Evolutionary conservation across 2,888 invertebrate species (phyloP).

Genomic region (Physocephala rufipes): DNA sequence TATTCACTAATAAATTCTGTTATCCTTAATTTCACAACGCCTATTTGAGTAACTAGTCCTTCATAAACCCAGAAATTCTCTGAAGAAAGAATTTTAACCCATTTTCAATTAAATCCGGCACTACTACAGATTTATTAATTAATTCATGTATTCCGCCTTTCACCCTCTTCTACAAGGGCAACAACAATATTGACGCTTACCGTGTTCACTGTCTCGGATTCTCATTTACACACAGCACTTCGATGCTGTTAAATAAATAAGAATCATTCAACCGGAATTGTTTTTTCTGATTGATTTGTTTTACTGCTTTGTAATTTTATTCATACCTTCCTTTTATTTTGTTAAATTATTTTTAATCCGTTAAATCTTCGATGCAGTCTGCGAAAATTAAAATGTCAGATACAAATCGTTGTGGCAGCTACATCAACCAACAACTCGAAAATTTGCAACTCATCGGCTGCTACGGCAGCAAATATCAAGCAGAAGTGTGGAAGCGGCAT

Average conservation of each 20-base stretch:
- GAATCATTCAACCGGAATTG: neutral
- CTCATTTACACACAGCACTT: neutral
- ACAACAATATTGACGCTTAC: too few relatives aligned
- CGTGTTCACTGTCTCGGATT: neutral
- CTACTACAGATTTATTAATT: too few relatives aligned
- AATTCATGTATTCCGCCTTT: too few relatives aligned
- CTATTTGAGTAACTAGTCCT: too few relatives aligned
- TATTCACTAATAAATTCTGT: too few relatives aligned
- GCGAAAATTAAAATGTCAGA: constrained; percentile 9
- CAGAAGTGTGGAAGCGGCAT: too few relatives aligned
- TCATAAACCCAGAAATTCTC: too few relatives aligned
- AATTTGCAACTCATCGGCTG: constrained; percentile 11
- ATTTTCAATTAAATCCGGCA: too few relatives aligned
- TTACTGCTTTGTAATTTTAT: neutral
- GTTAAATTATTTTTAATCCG: neutral
- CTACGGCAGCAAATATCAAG: neutral
- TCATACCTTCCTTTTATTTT: neutral
- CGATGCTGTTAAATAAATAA: constrained; percentile 5
- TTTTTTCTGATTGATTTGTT: neutral
- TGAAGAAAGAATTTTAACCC: too few relatives aligned
- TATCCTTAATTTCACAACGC: too few relatives aligned
- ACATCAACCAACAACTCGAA: constrained; percentile 2
- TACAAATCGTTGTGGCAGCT: constrained; percentile 3
- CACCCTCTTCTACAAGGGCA: too few relatives aligned
- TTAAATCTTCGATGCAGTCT: neutral